Evolutionary conservation across 2,113 vertebrate species (phyloP), one percentile per base, ranked within the genome.

Genomic region (Peromyscus leucopus): DNA sequence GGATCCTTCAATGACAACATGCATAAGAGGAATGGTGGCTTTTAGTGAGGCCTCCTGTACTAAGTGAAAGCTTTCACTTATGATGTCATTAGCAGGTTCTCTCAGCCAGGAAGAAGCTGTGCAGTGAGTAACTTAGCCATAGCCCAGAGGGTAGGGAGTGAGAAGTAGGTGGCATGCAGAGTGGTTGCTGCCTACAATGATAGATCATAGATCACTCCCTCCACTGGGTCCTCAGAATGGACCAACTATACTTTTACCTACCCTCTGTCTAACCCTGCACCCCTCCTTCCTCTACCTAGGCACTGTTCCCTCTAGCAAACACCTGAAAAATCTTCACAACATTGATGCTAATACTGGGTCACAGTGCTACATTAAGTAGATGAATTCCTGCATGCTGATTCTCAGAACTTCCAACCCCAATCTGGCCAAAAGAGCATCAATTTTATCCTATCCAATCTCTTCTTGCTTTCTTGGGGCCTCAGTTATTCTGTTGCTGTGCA

Each of bases 111-210:
- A 94, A 42, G 36, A 17, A 2, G 48, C 12, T 46, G 8, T 57
- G 31, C 8, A 11, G 82, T 11, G 55, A 85, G 61, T 21, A 61
- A 12, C 15, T 59, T 39, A 22, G 59, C 39, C 12, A 39, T 59
- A 3, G 33, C 21, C 31, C 63, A 4, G 13, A 5, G 16, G 26
- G 12, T 0, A 1, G 4, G 9, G 10, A 19, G 4, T 78, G 42
- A n/a, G 39, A n/a, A 42, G 57, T 16, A 86, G n/a, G 26, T 8
- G 15, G 51, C 21, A 13, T 3, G 19, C 51, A 90, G 75, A 74
- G 9, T 2, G 6, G 22, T 19, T 22, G 36, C 57, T 42, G 5
- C 31, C n/a, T 46, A 7, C 24, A 12, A 5, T 42, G 8, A 51
- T 22, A 24, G 82, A 11, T 51, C 8, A 48, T 46, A 39, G 4